Percentiles rank a stretch among this genome's conserved stretches.
Evolutionary conservation across 2,888 invertebrate species (phyloP).

Genomic region (Drosophila cognata): DNA sequence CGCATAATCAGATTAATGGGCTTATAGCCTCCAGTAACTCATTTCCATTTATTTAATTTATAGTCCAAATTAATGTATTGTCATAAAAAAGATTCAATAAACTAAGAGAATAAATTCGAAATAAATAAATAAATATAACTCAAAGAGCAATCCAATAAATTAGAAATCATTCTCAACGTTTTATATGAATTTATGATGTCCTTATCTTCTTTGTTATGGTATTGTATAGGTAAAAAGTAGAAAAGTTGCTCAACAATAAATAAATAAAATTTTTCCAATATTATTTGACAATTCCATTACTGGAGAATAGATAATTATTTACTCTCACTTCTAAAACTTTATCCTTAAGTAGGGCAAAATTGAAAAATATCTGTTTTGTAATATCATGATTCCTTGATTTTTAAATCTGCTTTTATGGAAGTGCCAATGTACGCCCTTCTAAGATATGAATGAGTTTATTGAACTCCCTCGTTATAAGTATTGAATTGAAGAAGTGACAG

Average conservation of each 20-base stretch:
- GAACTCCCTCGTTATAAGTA: neutral
- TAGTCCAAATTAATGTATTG: neutral
- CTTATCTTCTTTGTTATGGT: neutral
- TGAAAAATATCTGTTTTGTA: neutral
- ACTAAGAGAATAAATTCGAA: neutral
- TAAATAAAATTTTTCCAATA: neutral
- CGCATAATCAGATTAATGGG: neutral
- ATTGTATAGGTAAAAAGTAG: neutral
- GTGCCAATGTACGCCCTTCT: neutral
- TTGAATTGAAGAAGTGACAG: neutral
- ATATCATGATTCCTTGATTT: neutral
- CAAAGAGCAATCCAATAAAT: neutral
- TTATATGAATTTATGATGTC: neutral
- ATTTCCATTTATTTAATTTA: neutral
- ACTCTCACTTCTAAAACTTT: neutral
- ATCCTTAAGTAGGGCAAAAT: neutral
- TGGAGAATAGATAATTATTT: neutral
- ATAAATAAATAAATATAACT: neutral
- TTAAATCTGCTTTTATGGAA: neutral
- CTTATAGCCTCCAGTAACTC: neutral
- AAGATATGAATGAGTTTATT: neutral
- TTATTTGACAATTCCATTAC: neutral
- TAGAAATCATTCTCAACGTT: neutral
- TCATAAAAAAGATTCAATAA: neutral
- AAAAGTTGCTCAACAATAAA: neutral